Percentiles rank a stretch among this genome's conserved stretches.
These are phyloP conservation scores for Syngnathus floridae DNA, from an alignment of 2,113 vertebrate genomes.

Conservation along the genomic window DNA sequence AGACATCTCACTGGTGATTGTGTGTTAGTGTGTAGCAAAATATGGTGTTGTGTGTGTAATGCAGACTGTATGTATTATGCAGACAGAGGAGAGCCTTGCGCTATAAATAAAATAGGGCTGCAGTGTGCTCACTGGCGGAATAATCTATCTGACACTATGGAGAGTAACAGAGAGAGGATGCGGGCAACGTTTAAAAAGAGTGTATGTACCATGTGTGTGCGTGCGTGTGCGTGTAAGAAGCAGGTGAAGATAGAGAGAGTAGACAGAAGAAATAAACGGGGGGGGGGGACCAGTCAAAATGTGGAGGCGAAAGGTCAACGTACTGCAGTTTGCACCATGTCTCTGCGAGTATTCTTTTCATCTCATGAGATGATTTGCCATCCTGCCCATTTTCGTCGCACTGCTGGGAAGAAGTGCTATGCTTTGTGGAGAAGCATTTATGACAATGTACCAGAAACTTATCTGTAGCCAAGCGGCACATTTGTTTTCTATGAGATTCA, in stretches of 20 bases:
- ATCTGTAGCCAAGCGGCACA: neutral
- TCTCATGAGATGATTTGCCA: slow-evolving; percentile 13
- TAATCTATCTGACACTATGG: slow-evolving; percentile 70
- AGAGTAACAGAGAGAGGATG: slow-evolving; percentile 36
- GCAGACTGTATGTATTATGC: slow-evolving; percentile 66
- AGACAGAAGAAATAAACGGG: slow-evolving; percentile 9
- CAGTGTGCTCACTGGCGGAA: slow-evolving; percentile 64
- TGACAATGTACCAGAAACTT: neutral
- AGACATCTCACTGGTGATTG: slow-evolving; percentile 14
- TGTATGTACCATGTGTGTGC: neutral
- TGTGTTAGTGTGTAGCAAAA: slow-evolving; percentile 20
- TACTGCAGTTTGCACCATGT: slow-evolving; percentile 14
- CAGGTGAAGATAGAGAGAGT: slow-evolving; percentile 11
- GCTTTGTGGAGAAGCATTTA: slow-evolving; percentile 11
- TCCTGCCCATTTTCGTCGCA: neutral
- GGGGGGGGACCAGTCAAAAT: neutral
- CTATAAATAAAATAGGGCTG: slow-evolving; percentile 71
- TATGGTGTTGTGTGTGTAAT: slow-evolving; percentile 29
- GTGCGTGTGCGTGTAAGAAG: slow-evolving; percentile 13
- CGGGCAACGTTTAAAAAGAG: slow-evolving; percentile 9
- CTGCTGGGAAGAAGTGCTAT: neutral
- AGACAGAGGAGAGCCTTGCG: slow-evolving; percentile 63
- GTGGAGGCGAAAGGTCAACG: neutral
- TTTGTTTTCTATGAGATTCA: slow-evolving; percentile 4
- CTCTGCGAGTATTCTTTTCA: slow-evolving; percentile 17